phyloP scores from a whole-genome alignment of 2,888 invertebrate genomes.

The Lordiphosa fenestrarum region DNA sequence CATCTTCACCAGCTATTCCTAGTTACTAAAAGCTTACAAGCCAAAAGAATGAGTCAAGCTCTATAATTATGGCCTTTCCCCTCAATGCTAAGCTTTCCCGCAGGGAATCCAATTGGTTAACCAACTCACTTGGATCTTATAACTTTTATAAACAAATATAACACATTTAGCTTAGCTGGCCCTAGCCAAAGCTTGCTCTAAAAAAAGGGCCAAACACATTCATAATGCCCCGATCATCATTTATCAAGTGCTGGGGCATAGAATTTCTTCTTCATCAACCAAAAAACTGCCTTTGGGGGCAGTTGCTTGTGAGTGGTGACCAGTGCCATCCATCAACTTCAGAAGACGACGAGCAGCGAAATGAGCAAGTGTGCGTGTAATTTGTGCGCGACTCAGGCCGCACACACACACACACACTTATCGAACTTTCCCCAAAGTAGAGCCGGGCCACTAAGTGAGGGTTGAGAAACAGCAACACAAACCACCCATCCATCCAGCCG shows the following conservation, averaged over 20 bases:
- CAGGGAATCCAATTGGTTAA: no score
- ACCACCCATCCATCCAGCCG: not conserved
- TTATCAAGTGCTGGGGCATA: conserved; percentile 10
- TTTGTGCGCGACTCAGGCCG: conserved; percentile 35
- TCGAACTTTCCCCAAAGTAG: conserved; percentile 28
- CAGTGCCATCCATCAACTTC: conserved; percentile 14
- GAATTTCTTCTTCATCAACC: conserved; percentile 2
- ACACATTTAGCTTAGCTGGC: no score
- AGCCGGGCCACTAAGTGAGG: conserved; percentile 3
- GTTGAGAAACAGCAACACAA: conserved; percentile 1
- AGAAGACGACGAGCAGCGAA: conserved; percentile 9
- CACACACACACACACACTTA: conserved; percentile 40
- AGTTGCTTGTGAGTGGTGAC: conserved; percentile 5
- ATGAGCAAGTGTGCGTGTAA: conserved; percentile 54
- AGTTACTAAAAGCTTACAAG: no score
- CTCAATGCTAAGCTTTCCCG: no score
- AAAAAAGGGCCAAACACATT: conserved; percentile 3
- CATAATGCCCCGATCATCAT: conserved; percentile 7
- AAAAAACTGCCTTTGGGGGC: no score
- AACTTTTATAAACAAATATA: no score
- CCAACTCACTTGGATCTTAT: no score
- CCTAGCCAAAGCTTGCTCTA: no score
- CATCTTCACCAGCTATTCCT: no score
- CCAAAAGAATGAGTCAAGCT: no score
- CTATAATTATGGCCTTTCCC: no score